Conservation (phyloP, 1,140 invertebrate species). For the Drosophila simulans region DNA sequence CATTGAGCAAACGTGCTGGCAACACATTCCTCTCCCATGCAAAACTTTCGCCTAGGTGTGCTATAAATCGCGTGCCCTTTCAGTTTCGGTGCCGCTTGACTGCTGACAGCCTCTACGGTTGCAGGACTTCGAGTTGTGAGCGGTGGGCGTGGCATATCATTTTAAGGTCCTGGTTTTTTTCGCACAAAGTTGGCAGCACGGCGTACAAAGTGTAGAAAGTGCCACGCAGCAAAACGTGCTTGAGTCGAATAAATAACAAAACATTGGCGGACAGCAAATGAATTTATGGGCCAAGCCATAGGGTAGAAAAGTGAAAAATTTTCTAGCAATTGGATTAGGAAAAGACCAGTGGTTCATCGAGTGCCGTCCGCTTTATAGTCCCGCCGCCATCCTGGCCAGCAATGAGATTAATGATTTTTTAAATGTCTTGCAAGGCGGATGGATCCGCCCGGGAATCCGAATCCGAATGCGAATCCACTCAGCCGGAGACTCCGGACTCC, state of each 20-base stretch:
- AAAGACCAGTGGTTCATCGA: constrained; percentile 34
- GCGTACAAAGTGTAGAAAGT: constrained; percentile 28
- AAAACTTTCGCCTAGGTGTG: constrained; percentile 72
- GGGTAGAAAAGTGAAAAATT: constrained; percentile 36
- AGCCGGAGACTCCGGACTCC: background rate
- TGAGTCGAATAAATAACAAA: constrained; percentile 80
- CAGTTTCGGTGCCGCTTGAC: constrained; percentile 68
- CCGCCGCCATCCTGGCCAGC: constrained; percentile 14
- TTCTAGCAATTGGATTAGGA: constrained; percentile 55
- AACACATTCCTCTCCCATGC: constrained; percentile 60
- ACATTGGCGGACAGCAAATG: constrained; percentile 72
- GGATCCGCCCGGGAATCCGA: constrained; percentile 11
- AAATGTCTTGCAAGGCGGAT: constrained; percentile 46
- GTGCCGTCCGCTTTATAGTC: constrained; percentile 10
- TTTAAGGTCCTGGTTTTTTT: constrained; percentile 57
- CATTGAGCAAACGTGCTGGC: constrained; percentile 64
- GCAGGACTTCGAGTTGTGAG: constrained; percentile 19
- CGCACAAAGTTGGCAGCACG: background rate
- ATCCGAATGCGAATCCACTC: constrained; percentile 26
- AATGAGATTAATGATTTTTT: constrained; percentile 63
- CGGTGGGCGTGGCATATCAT: constrained; percentile 73
- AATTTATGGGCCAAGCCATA: constrained; percentile 63
- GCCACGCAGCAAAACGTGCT: constrained; percentile 68
- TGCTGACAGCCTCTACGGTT: constrained; percentile 67
- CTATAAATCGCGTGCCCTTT: constrained; percentile 76